phyloP scores from a whole-genome alignment of 2,113 vertebrate species.

The Colossoma macropomum region DNA sequence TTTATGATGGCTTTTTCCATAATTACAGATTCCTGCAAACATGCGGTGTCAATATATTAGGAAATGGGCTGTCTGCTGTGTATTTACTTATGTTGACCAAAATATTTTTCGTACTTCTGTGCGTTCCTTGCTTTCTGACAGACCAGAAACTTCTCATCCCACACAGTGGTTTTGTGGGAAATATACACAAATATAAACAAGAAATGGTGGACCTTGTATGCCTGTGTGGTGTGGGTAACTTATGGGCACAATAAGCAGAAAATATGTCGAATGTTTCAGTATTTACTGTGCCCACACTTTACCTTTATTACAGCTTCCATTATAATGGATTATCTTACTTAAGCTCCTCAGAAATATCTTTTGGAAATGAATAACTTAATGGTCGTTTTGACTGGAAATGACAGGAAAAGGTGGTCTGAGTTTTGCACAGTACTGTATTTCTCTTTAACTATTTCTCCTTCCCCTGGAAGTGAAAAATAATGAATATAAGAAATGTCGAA shows the following conservation, averaged over 20 bases:
- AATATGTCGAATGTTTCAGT: no score
- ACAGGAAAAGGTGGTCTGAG: no score
- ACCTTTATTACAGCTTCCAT: no score
- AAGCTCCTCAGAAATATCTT: no score
- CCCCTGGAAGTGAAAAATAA: no score
- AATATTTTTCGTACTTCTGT: constrained; percentile 38
- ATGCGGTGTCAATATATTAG: constrained; percentile 38
- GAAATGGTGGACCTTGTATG: constrained; percentile 2
- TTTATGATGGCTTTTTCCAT: constrained; percentile 45
- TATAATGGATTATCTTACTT: no score
- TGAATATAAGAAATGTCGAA: not conserved
- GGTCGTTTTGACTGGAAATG: no score
- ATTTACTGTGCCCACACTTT: no score
- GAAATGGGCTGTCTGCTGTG: constrained; percentile 41
- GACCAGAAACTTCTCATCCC: constrained; percentile 17
- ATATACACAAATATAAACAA: constrained; percentile 22
- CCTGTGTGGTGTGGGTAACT: not conserved
- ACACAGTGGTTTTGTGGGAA: constrained; percentile 9
- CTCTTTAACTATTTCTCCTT: no score
- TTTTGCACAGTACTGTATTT: no score
- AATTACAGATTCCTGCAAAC: constrained; percentile 43
- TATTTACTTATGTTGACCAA: constrained; percentile 44
- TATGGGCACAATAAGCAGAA: not conserved
- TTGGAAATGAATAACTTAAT: no score
- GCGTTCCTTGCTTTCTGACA: constrained; percentile 40